These are phyloP conservation scores for Hylaeus anthracinus DNA, from an alignment of 1,140 invertebrate species.

Conservation along the genomic window DNA sequence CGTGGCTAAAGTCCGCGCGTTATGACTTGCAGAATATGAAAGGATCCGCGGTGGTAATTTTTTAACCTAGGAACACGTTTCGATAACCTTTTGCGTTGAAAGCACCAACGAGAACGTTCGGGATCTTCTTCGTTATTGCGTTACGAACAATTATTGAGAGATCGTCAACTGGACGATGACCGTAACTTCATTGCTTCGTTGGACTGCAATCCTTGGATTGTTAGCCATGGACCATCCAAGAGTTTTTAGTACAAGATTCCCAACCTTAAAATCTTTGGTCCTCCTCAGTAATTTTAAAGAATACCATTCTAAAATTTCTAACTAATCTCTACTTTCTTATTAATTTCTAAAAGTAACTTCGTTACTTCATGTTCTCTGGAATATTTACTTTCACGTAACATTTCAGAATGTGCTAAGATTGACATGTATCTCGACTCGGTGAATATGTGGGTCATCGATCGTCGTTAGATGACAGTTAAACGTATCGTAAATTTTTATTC, in stretches of 20 bases:
- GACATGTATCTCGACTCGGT: no score
- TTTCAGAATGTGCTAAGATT: not conserved
- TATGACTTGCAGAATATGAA: constrained; percentile 20
- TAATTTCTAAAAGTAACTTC: no score
- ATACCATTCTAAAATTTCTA: no score
- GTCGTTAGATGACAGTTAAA: no score
- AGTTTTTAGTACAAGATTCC: no score
- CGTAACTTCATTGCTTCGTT: not conserved
- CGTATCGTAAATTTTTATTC: no score
- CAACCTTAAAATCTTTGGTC: no score
- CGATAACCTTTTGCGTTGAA: constrained; percentile 49
- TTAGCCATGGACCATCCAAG: no score
- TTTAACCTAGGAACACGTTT: constrained; percentile 41
- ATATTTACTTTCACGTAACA: not conserved
- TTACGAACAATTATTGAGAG: not conserved
- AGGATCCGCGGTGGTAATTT: constrained; percentile 28
- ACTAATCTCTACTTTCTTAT: no score
- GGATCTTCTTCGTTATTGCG: constrained; percentile 17
- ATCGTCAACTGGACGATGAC: not conserved
- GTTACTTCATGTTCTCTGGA: not conserved
- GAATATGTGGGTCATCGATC: not conserved
- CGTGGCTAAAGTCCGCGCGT: constrained; percentile 8
- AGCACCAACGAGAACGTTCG: constrained; percentile 28
- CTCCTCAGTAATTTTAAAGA: no score
- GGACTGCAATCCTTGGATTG: no score